These are phyloP conservation scores for Lordiphosa stackelbergi DNA, from an alignment of 1,140 invertebrate genomes.

Conservation along the genomic window DNA sequence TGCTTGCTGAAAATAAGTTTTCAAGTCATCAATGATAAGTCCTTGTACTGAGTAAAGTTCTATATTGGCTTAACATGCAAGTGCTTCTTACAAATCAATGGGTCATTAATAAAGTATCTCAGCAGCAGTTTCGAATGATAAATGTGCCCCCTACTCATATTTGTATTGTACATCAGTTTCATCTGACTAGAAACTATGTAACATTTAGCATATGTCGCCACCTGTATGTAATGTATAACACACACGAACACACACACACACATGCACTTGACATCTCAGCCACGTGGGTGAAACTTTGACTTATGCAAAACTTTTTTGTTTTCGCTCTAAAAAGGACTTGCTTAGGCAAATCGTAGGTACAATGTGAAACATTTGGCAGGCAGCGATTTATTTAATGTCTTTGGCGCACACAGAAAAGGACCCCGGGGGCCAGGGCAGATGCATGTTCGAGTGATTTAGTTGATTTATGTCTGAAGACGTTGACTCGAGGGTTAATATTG, in stretches of 20 bases:
- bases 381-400: constrained; percentile 75
- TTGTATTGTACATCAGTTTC: constrained; percentile 1
- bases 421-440: constrained; percentile 33
- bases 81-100: no score
- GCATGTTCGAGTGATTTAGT: constrained; percentile 72
- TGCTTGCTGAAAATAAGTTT: no score
- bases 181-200: constrained; percentile 51
- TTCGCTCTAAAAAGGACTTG: constrained; percentile 50
- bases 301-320: constrained; percentile 60
- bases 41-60: no score
- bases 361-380: constrained; percentile 67
- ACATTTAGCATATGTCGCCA: constrained; percentile 71
- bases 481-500: constrained; percentile 69
- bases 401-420: constrained; percentile 25
- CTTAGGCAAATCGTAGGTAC: constrained; percentile 69
- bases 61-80: no score
- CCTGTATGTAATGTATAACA: constrained; percentile 66
- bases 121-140: background rate
- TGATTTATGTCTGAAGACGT: constrained; percentile 72
- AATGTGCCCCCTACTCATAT: no score
- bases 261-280: constrained; percentile 53
- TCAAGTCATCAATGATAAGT: no score
- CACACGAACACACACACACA: constrained; percentile 65
- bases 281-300: constrained; percentile 35
- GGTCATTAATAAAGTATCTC: no score